Base-by-base conservation (phyloP, 1,140 invertebrate genomes). In the Chrysomallon squamiferum region DNA sequence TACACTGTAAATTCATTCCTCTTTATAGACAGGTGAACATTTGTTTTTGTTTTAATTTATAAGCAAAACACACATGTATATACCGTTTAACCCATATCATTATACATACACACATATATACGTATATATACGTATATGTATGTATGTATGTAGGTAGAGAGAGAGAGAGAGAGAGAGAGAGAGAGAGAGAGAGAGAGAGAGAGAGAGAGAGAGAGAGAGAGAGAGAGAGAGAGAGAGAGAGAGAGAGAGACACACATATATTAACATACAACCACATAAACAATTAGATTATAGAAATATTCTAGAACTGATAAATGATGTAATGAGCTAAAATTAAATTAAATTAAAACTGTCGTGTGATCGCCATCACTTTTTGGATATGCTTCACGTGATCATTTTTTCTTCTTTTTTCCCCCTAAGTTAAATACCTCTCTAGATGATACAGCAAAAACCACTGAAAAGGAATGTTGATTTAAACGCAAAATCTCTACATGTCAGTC, bases 91-190 rank as follows among this genome's bases (percentile, higher is more conserved):
- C n/a, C n/a, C n/a, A n/a, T n/a, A n/a, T n/a, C n/a, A n/a, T n/a
- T n/a, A n/a, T n/a, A n/a, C n/a, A n/a, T n/a, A n/a, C n/a, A n/a
- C n/a, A n/a, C 35, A 38, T 7, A 38, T 38, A 15, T 38, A 7
- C 15, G 15, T 38, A 38, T 38, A 38, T 38, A 38, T 38, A n/a
- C 15, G 35, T 38, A 38, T 38, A 15, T 38, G 35, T 38, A 15
- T 15, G 35, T 38, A 38, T 15, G 35, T 7, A 38, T 38, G 35
- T 38, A 38, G 5, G 35, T 38, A 38, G 20, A 52, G 49, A 54
- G 50, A 27, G 50, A 54, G 50, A 27, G 50, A 54, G 50, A 27
- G 50, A 50, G 47, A 20, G 47, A 50, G 47, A 20, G 47, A 50
- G 47, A 20, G 47, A 50, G 47, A 20, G 47, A 50, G 47, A 20